Conservation (phyloP, 2,888 invertebrate species). For the Dryobotodes eremita region DNA sequence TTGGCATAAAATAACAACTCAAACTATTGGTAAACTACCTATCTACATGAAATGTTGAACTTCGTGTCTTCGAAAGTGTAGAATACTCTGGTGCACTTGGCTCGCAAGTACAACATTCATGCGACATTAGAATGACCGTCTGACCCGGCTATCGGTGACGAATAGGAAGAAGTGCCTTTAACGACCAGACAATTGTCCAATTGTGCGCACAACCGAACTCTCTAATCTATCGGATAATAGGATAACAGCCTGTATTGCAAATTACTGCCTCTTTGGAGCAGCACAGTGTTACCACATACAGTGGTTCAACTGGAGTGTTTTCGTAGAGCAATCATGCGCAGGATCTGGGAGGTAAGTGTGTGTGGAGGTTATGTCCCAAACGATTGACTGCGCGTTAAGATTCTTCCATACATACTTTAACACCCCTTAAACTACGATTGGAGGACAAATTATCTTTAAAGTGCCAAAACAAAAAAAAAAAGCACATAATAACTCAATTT, state of each 20-base stretch:
- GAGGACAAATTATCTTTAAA: not conserved
- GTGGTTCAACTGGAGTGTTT: not conserved
- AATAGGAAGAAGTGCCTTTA: slow-evolving; percentile 77
- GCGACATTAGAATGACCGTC: slow-evolving; percentile 61
- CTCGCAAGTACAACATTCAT: slow-evolving; percentile 37
- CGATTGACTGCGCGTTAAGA: not conserved
- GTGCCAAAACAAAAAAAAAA: not conserved
- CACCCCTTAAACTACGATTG: not conserved
- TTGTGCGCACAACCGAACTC: slow-evolving; percentile 79
- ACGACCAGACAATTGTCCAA: slow-evolving; percentile 83
- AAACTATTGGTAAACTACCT: not conserved
- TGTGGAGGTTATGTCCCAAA: not conserved
- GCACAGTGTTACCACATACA: slow-evolving; percentile 10
- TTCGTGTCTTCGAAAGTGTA: slow-evolving; percentile 28
- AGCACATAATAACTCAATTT: not conserved
- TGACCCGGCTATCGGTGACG: slow-evolving; percentile 73
- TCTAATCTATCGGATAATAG: slow-evolving; percentile 83
- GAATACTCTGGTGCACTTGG: slow-evolving; percentile 24
- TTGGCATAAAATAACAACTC: slow-evolving; percentile 9
- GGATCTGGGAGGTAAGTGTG: not conserved
- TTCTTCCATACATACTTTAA: not conserved
- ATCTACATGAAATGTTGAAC: not conserved
- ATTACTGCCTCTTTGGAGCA: slow-evolving; percentile 72
- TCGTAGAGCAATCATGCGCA: not conserved
- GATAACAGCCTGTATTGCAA: slow-evolving; percentile 82